Evolutionary conservation across 1,140 invertebrate species (phyloP).

Genomic region (Drosophila varians): DNA sequence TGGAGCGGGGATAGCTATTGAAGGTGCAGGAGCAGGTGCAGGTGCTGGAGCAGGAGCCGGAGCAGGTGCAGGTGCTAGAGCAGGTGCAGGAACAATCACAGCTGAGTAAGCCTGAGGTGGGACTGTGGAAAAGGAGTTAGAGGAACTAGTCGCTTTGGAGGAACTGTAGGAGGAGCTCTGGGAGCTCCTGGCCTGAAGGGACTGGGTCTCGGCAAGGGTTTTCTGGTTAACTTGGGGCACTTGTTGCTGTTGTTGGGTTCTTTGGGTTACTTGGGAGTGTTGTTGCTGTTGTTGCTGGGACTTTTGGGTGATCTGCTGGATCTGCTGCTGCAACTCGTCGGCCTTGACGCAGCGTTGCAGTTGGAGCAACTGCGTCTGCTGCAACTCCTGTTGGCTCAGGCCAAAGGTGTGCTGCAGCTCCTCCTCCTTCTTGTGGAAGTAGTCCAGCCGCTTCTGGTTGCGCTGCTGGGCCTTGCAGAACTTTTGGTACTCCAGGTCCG

Average conservation of each 20-base stretch:
- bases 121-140: conserved; percentile 82
- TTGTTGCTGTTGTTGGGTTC: conserved; percentile 26
- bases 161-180: conserved; percentile 38
- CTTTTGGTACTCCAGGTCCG: conserved; percentile 70
- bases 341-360: conserved; percentile 27
- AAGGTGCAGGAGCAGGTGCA: conserved; percentile 7
- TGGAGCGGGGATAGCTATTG: conserved; percentile 4
- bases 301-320: conserved; percentile 20
- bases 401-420: conserved; percentile 45
- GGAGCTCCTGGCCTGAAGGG: conserved; percentile 39
- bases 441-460: conserved; percentile 74
- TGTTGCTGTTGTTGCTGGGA: conserved; percentile 18
- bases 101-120: conserved; percentile 35
- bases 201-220: conserved; percentile 43
- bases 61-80: conserved; percentile 26
- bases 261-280: conserved; percentile 27
- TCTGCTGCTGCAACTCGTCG: conserved; percentile 34
- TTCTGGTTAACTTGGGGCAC: conserved; percentile 13
- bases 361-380: conserved; percentile 30
- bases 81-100: conserved; percentile 10
- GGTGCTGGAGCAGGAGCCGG: conserved; percentile 14
- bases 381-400: conserved; percentile 35
- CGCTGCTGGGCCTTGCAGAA: conserved; percentile 74
- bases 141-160: conserved; percentile 70
- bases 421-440: conserved; percentile 77